Conservation (phyloP, 1,140 invertebrate genomes). For the Apis dorsata region DNA sequence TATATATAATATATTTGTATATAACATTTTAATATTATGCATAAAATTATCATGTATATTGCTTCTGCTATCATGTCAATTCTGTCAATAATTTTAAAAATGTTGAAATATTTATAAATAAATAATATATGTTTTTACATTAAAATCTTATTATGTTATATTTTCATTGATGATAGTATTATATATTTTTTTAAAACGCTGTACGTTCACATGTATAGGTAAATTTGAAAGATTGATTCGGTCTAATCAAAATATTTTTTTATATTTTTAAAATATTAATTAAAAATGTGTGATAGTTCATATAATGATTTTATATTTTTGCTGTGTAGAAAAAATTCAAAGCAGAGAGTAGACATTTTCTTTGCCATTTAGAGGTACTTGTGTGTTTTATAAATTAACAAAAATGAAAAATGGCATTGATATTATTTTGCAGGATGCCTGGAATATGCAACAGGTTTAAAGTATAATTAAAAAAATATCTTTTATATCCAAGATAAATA, state of each 20-base stretch:
- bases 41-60: background rate
- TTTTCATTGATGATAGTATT: too few relatives aligned
- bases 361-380: conserved; percentile 60
- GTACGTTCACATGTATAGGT: background rate
- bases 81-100: background rate
- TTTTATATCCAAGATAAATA: conserved; percentile 40
- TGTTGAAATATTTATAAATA: background rate
- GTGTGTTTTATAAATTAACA: conserved; percentile 39
- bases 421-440: conserved; percentile 65
- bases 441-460: conserved; percentile 65
- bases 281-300: conserved; percentile 16
- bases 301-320: conserved; percentile 33
- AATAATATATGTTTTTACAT: background rate
- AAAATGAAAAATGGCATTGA: conserved; percentile 56
- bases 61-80: background rate
- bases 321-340: conserved; percentile 38
- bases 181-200: background rate
- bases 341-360: conserved; percentile 43
- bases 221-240: background rate
- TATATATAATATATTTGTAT: conserved; percentile 14
- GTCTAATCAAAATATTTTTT: background rate
- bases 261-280: conserved; percentile 13
- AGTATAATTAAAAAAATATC: conserved; percentile 56
- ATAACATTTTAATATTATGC: conserved; percentile 5
- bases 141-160: background rate